These are phyloP conservation scores for Corythoichthys intestinalis DNA, from an alignment of 2,113 vertebrate species.

Conservation along the genomic window DNA sequence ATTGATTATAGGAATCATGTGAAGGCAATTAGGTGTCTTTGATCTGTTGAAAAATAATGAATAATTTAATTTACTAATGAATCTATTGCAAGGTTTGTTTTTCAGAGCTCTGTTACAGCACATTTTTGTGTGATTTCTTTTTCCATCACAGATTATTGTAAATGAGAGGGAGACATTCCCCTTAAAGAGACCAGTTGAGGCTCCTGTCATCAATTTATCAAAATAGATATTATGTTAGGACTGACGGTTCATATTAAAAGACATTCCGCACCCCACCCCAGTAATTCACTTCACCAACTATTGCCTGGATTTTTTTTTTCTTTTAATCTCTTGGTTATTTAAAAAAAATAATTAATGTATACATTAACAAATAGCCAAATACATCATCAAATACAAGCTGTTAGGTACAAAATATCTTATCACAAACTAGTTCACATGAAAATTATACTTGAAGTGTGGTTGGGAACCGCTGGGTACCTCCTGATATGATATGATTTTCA, in stretches of 20 bases:
- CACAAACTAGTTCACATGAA: too few relatives aligned
- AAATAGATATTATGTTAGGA: background rate
- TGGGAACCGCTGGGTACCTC: too few relatives aligned
- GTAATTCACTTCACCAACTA: too few relatives aligned
- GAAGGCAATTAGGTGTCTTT: slow-evolving; percentile 21
- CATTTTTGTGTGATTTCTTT: slow-evolving; percentile 15
- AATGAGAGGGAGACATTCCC: slow-evolving; percentile 35
- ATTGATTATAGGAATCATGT: slow-evolving; percentile 13
- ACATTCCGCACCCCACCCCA: too few relatives aligned
- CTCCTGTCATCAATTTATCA: slow-evolving; percentile 23
- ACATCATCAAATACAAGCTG: too few relatives aligned
- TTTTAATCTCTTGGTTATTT: too few relatives aligned
- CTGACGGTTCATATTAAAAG: background rate
- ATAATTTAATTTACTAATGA: background rate
- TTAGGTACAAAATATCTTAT: too few relatives aligned
- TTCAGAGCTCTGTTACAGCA: slow-evolving; percentile 24
- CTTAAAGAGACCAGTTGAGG: slow-evolving; percentile 40
- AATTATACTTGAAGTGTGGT: too few relatives aligned
- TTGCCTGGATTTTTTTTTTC: too few relatives aligned
- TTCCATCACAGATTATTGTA: slow-evolving; percentile 25
- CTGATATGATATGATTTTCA: too few relatives aligned
- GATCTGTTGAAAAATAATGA: slow-evolving; percentile 23
- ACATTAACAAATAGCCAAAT: too few relatives aligned
- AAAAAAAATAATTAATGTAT: too few relatives aligned
- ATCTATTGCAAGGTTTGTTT: background rate